Conservation (phyloP, 2,888 invertebrate species). For the Mactromeris polynyma region DNA sequence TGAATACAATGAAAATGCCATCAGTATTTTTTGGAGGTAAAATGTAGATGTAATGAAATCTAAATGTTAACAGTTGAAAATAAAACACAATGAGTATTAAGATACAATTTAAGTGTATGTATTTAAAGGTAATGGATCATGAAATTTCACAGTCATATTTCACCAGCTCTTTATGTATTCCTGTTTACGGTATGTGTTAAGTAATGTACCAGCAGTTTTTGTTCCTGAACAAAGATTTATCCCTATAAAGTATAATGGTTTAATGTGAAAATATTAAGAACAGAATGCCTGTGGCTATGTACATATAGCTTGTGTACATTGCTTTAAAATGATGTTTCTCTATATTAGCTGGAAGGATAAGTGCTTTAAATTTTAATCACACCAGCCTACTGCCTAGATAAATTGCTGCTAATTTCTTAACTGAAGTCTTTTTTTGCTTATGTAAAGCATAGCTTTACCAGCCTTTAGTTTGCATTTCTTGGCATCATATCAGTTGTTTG, state of each 20-base stretch:
- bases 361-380: neutral
- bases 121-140: no score
- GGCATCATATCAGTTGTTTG: neutral
- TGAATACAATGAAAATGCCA: conserved; percentile 1
- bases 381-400: neutral
- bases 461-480: neutral
- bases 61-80: neutral
- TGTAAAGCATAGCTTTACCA: neutral
- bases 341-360: neutral
- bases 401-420: neutral
- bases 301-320: neutral
- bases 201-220: no score
- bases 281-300: neutral
- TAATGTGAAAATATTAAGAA: neutral
- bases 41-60: neutral
- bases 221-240: neutral
- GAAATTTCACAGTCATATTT: no score
- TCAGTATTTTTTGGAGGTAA: neutral
- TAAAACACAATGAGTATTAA: neutral
- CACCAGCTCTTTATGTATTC: no score
- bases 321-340: neutral
- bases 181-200: no score
- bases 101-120: no score
- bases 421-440: neutral
- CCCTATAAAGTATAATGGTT: neutral